A percentile compares a stretch with the other conserved stretches of the same genome.
Conservation (phyloP, 2,797 vertebrate species). For the Peromyscus attwateri region DNA sequence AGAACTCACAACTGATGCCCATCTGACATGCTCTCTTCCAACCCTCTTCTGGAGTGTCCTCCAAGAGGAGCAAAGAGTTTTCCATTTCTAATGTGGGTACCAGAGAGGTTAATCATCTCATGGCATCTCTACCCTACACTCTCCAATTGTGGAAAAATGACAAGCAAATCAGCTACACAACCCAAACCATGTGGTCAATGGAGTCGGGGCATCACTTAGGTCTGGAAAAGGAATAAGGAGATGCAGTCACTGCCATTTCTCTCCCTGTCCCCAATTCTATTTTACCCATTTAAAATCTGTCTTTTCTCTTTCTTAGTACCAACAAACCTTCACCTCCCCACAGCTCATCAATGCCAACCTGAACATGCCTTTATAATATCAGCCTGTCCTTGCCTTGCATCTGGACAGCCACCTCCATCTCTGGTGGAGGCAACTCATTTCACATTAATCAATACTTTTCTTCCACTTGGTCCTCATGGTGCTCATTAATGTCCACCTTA, state of each 20-base stretch:
- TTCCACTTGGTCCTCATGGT: neutral
- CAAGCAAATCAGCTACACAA: neutral
- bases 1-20: neutral
- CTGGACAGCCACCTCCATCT: neutral
- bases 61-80: neutral
- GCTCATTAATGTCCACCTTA: neutral
- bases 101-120: neutral
- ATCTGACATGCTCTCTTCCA: neutral
- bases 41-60: neutral
- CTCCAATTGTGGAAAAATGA: neutral
- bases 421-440: neutral
- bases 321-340: neutral
- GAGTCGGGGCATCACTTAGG: neutral
- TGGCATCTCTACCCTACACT: neutral
- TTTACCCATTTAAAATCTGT: neutral
- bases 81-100: no score
- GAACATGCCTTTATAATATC: neutral
- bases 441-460: neutral
- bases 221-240: neutral
- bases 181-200: fast-evolving
- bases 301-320: neutral
- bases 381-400: neutral
- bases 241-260: fast-evolving
- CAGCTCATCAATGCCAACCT: neutral
- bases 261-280: neutral